Conservation (phyloP, 2,888 invertebrate genomes). For the Rotaria sp. region DNA sequence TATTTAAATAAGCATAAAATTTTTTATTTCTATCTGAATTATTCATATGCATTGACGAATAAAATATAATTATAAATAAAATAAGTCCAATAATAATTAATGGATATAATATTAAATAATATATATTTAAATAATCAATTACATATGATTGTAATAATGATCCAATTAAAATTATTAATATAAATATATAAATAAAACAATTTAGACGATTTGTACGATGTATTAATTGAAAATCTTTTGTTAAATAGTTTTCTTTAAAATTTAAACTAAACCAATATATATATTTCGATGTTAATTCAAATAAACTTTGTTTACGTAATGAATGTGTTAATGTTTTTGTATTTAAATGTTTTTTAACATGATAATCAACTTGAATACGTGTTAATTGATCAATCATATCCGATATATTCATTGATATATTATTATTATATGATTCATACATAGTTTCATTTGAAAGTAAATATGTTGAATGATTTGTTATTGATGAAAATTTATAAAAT, state of each 20-base stretch:
- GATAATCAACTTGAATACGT: neutral
- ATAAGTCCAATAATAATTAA: neutral
- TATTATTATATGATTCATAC: neutral
- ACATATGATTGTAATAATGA: neutral
- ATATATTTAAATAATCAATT: neutral
- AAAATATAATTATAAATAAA: neutral
- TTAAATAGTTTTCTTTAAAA: neutral
- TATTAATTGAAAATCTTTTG: neutral
- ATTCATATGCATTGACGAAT: neutral
- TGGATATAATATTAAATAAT: neutral
- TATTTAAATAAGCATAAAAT: constrained; percentile 24
- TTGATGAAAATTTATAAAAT: neutral
- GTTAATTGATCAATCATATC: constrained; percentile 16
- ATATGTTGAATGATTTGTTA: neutral
- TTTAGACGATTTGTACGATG: neutral
- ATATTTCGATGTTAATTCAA: constrained; percentile 5
- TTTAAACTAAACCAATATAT: neutral
- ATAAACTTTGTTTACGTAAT: constrained; percentile 21
- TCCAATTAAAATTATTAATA: neutral
- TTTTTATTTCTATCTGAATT: neutral
- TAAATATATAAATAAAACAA: neutral
- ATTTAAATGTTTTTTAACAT: constrained; percentile 5
- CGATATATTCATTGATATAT: neutral
- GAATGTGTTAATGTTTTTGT: neutral
- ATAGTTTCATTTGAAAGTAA: neutral